These are phyloP conservation scores for Eupithecia subumbrata DNA, from an alignment of 2,888 invertebrate genomes.

Conservation along the genomic window DNA sequence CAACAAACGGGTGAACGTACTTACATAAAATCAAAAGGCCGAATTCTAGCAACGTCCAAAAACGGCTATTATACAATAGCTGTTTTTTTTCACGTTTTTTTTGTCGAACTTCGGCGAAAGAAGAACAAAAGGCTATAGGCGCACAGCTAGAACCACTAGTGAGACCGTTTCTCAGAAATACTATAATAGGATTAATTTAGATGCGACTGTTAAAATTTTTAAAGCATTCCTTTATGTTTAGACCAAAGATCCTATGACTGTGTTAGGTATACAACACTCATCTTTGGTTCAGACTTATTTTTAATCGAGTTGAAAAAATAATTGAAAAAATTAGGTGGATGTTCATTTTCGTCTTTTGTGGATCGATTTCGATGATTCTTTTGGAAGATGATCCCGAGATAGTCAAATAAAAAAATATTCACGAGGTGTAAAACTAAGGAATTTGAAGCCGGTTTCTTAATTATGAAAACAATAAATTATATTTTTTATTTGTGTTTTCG, in stretches of 20 bases:
- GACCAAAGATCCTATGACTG: no score
- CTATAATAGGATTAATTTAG: conserved; percentile 11
- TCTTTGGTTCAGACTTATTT: not conserved
- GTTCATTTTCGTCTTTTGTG: not conserved
- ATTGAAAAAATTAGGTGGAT: not conserved
- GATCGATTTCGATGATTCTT: not conserved
- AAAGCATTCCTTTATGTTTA: conserved; percentile 7
- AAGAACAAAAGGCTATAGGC: not conserved
- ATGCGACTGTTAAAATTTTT: conserved; percentile 4
- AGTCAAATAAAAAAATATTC: no score
- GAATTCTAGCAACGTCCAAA: not conserved
- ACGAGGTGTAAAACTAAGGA: not conserved
- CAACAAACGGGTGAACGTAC: not conserved
- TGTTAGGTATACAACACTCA: no score
- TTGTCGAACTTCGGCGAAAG: not conserved
- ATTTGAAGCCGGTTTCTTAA: not conserved
- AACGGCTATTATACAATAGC: not conserved
- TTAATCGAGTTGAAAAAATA: not conserved
- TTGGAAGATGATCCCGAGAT: not conserved
- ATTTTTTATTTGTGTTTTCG: not conserved
- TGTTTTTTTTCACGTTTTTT: not conserved
- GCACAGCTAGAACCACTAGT: not conserved
- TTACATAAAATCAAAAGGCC: not conserved
- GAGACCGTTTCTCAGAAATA: not conserved
- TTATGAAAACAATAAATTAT: not conserved